Evolutionary conservation across 2,113 vertebrate genomes (phyloP), one percentile per base, ranked within the genome.

Genomic region (Tringa solitaria): DNA sequence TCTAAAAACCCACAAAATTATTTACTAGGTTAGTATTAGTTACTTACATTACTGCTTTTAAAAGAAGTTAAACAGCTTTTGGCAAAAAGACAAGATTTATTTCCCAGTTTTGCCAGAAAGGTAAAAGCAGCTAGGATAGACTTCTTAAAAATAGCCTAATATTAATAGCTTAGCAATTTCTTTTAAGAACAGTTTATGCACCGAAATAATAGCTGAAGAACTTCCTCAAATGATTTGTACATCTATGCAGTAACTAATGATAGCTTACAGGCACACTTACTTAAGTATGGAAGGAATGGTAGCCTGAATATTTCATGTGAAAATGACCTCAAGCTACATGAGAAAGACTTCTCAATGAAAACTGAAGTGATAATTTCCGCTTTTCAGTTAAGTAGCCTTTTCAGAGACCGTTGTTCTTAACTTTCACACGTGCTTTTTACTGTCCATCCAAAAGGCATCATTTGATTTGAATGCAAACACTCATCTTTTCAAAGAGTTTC

Each of bases 231-330:
- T 53, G 53, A 78, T 65, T 20, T 68, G 45, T 50, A 84, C 46
- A 67, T 74, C 54, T 22, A 10, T 23, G 57, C 56, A 85, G 35
- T 69, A 87, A 72, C 48, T 92, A 78, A 70, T 51, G 73, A 82
- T n/a, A 59, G 79, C 76, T 94, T 60, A 81, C 60, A 90, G 88
- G 86, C 88, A 94, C 48, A 76, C 45, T 90, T 78, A 76, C 45
- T 90, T 78, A 30, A 70, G 51, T 6, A 48, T 8, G 73, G 46
- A 79, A 78, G 45, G 76, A 79, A 89, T 20, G 53, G n/a, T 4
- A 65, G 53, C 23, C 61, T 78, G 27, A 93, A 72, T 72, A 89
- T 70, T 92, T 88, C 12, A 94, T 18, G 32, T 64, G 15, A 51
- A 89, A 80, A 88, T 75, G 22, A 85, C 56, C 6, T 8, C 70